Base-by-base conservation (phyloP, 2,888 invertebrate genomes). In the Platycnemis pennipes region DNA sequence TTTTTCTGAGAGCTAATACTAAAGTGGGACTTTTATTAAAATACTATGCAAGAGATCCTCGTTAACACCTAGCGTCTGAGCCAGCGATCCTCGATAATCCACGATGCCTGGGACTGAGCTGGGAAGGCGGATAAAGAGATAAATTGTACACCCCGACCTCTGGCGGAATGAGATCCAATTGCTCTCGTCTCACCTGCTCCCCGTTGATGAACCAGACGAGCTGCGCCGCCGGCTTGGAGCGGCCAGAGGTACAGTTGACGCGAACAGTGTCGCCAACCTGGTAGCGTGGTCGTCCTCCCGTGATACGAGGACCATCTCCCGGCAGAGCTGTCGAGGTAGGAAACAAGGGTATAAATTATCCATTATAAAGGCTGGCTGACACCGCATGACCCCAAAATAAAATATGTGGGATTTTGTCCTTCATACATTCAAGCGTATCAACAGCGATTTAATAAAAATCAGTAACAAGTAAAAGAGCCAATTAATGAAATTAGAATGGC, bases 151-250 rank as follows among this genome's bases (percentile, higher is more conserved):
- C 26, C n/a, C 22, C 63, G 19, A 7, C 26, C 26, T 26, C 63
- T 26, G n/a, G n/a, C 26, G 63, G 63, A 8, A n/a, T 4, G n/a
- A 26, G 26, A 37, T 42, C 45, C 46, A 45, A 88, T 49, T 22
- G 94, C 56, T 37, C 63, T 19, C 44, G 49, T 94, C 96, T 96
- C 96, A 97, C 97, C 95, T 98, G 98, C 96, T 98, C 98, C 46
- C 98, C 98, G 96, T 99, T 99, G 96, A 99, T 98, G 97, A 98
- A 98, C 99, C 99, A 99, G 95, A 98, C 98, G 94, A 99, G 97
- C 96, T 98, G 97, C 94, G 98, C 98, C 26, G 98, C 98, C 11
- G 99, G 99, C 96, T 98, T 98, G 88, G 98, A 98, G 95, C 98
- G 97, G 31, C 98, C 98, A 69, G 98, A 98, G 11, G 98, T 98